These are phyloP conservation scores for Pammene aurita DNA, from an alignment of 2,888 invertebrate species.

Conservation along the genomic window DNA sequence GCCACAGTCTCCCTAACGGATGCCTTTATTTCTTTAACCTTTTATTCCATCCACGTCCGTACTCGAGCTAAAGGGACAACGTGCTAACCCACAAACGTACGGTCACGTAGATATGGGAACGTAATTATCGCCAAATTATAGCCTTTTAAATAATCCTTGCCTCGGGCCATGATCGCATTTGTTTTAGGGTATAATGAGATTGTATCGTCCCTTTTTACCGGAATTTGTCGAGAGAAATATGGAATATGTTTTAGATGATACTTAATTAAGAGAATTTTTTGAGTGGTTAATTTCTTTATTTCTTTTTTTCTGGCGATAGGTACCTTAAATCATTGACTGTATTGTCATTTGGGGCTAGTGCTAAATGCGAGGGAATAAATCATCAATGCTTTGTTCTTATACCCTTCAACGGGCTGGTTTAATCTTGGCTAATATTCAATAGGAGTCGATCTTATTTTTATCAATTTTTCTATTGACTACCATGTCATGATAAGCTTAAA, in stretches of 20 bases:
- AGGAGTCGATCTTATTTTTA: too few species aligned
- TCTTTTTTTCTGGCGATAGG: not conserved
- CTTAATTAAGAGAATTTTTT: not conserved
- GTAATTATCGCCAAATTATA: conserved; percentile 38
- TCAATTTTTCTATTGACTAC: too few species aligned
- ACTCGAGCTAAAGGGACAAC: conserved; percentile 32
- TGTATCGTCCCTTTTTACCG: conserved; percentile 1
- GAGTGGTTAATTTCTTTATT: not conserved
- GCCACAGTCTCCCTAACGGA: not conserved
- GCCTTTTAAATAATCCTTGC: conserved; percentile 32
- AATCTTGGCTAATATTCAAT: too few species aligned
- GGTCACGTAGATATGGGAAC: conserved; percentile 36
- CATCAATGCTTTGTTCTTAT: too few species aligned
- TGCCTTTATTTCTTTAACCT: conserved; percentile 19
- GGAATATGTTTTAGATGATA: not conserved
- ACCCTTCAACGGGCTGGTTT: too few species aligned
- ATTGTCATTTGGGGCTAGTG: too few species aligned
- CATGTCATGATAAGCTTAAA: too few species aligned
- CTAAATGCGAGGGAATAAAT: too few species aligned
- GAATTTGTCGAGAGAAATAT: not conserved
- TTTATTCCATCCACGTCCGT: conserved; percentile 29
- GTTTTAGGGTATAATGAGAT: conserved; percentile 12
- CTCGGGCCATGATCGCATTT: conserved; percentile 21
- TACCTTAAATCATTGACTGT: too few species aligned
- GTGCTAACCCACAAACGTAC: conserved; percentile 29